Base-by-base conservation (phyloP, 2,113 vertebrate genomes). In the Turnix velox region DNA sequence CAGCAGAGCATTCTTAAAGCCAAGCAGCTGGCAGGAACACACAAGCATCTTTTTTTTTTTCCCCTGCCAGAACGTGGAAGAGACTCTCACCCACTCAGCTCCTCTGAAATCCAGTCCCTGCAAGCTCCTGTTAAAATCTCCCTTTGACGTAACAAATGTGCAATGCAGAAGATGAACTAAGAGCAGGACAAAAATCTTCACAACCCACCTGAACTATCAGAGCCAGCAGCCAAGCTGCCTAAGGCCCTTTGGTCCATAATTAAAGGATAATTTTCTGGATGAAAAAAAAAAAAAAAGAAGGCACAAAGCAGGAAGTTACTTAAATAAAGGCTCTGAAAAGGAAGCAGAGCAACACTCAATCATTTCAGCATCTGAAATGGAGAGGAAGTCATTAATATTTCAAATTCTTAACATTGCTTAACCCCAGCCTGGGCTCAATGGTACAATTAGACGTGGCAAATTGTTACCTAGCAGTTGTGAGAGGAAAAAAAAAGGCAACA, bases 391-490 rank as follows among this genome's bases (percentile, higher is more conserved):
- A 57, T 94, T 84, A 92, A 88, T 91, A 86, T 90, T 92, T 94
- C 84, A 82, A 72, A 94, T 82, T 67, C 68, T 78, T 94, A 85
- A 90, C 84, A 77, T 30, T 75, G 89, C 94, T 92, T 91, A 91
- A 95, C 76, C 88, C 76, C 87, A 88, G 90, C 65, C 77, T 57
- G 68, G 65, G 59, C 71, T 95, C 71, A 75, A 20, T 1, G 15
- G 61, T 58, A 43, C 77, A 95, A 94, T 87, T 94, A 81, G 1
- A 68, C 75, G 77, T n/a, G 84, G 86, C 69, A 67, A 86, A 94
- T 62, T 92, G 90, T 93, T 96, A 97, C 93, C 92, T 92, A 78
- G 93, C 39, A 84, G 76, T 82, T 94, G 63, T 74, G 69, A 80
- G 69, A 62, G 88, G 52, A 59, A 48, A 71, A 15, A n/a, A n/a